A percentile compares a stretch with the other conserved stretches of the same genome.
phyloP scores from a whole-genome alignment of 2,113 vertebrate genomes.

The Nipponia nippon region DNA sequence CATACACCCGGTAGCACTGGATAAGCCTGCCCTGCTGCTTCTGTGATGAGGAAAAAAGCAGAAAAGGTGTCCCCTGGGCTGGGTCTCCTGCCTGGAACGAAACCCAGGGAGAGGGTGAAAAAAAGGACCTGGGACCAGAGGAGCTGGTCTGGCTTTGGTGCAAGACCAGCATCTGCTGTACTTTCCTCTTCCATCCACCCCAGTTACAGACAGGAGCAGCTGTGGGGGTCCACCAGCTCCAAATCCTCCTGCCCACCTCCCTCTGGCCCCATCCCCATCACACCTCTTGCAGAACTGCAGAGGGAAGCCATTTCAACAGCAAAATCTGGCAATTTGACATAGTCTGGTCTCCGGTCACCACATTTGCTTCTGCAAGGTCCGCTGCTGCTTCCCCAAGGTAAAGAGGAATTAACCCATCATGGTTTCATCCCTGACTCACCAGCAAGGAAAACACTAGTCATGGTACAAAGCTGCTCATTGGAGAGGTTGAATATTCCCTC shows the following conservation, averaged over 20 bases:
- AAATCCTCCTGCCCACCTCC: background rate
- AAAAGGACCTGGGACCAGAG: background rate
- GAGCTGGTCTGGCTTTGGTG: background rate
- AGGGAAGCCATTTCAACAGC: background rate
- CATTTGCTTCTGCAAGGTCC: background rate
- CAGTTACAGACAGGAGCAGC: background rate
- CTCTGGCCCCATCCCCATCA: background rate
- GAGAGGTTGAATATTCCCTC: background rate
- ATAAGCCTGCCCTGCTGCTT: background rate
- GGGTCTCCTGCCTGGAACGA: background rate
- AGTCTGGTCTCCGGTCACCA: background rate
- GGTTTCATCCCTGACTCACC: background rate
- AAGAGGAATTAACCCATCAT: background rate
- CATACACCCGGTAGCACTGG: background rate
- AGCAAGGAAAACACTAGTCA: background rate
- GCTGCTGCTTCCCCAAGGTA: background rate
- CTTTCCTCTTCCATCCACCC: background rate
- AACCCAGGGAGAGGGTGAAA: background rate
- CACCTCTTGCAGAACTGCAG: accelerated
- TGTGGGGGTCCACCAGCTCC: background rate
- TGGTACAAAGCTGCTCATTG: background rate
- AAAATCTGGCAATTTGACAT: background rate
- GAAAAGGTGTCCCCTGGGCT: background rate
- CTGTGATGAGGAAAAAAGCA: background rate
- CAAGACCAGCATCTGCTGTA: background rate